Percentiles rank a stretch among this genome's conserved stretches.
Evolutionary conservation across 92 coral and sea anemone genomes (phyloP).

Genomic region (Umimayanthus kanabou): DNA sequence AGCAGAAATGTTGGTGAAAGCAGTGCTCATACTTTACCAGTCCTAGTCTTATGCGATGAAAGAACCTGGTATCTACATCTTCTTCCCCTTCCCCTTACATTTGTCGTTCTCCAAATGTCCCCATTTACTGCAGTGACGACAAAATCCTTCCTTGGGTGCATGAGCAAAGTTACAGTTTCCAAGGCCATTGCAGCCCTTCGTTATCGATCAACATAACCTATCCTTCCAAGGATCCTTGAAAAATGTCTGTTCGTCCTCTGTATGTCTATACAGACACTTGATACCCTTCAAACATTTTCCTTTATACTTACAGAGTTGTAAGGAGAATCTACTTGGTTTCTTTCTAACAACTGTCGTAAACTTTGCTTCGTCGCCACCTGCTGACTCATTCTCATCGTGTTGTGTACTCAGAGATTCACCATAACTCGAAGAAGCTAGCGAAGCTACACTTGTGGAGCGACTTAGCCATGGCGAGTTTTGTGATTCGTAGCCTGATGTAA

Average conservation of each 20-base stretch:
- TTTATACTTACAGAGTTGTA: not conserved
- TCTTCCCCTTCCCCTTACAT: not conserved
- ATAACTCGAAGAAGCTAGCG: constrained; percentile 29
- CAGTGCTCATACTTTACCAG: no score
- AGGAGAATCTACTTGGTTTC: not conserved
- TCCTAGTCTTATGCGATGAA: no score
- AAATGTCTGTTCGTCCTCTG: not conserved
- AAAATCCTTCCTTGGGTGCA: not conserved
- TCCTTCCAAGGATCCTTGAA: constrained; percentile 3
- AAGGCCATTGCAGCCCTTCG: not conserved
- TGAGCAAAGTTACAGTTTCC: not conserved
- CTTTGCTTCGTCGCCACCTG: not conserved
- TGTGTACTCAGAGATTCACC: not conserved
- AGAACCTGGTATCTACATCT: not conserved
- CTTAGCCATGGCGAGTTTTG: not conserved
- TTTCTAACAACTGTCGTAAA: constrained; percentile 2
- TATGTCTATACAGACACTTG: not conserved
- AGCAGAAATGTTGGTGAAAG: no score
- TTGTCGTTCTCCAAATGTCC: constrained; percentile 22
- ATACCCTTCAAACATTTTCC: not conserved
- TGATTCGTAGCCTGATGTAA: constrained; percentile 14
- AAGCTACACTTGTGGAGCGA: constrained; percentile 17
- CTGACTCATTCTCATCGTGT: not conserved
- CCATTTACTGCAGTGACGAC: constrained; percentile 28
- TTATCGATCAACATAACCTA: not conserved